Evolutionary conservation across 23 tunicate species (phyloP).

Genomic region (Styela plicata): DNA sequence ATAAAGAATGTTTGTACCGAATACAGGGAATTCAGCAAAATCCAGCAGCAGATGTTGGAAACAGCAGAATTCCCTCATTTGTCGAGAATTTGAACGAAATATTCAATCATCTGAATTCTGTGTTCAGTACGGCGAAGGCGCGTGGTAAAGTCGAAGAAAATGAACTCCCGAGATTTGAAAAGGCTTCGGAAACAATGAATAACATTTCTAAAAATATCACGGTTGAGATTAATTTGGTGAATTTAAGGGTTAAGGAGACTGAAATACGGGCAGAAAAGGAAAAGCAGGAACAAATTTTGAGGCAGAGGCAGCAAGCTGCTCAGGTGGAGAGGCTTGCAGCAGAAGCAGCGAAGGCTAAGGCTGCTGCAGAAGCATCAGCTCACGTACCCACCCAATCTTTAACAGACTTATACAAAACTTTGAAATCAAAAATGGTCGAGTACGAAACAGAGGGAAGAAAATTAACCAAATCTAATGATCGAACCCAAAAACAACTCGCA

Average conservation of each 20-base stretch:
- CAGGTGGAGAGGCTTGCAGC: not conserved
- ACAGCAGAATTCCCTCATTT: slow-evolving; percentile 12
- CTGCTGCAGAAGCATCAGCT: not conserved
- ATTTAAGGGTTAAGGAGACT: not conserved
- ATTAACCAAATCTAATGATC: not conserved
- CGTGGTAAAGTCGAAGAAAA: not conserved
- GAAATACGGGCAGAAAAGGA: not conserved
- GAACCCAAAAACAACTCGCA: not conserved
- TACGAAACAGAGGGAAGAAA: not conserved
- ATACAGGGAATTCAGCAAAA: not conserved
- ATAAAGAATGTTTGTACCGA: not conserved
- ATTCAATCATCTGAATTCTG: not conserved
- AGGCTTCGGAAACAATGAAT: not conserved
- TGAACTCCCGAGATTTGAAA: not conserved
- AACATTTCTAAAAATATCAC: no score
- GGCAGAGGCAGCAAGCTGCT: not conserved
- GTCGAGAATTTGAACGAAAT: not conserved
- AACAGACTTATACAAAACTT: not conserved
- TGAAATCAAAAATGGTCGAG: slow-evolving; percentile 16
- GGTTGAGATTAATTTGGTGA: not conserved
- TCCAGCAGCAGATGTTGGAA: not conserved
- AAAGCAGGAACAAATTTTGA: slow-evolving; percentile 7
- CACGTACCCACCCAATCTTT: not conserved
- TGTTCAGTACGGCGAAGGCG: not conserved
- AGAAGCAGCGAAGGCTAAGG: not conserved